Conservation (phyloP, 2,113 vertebrate genomes). For the Antechinus stuartii region DNA sequence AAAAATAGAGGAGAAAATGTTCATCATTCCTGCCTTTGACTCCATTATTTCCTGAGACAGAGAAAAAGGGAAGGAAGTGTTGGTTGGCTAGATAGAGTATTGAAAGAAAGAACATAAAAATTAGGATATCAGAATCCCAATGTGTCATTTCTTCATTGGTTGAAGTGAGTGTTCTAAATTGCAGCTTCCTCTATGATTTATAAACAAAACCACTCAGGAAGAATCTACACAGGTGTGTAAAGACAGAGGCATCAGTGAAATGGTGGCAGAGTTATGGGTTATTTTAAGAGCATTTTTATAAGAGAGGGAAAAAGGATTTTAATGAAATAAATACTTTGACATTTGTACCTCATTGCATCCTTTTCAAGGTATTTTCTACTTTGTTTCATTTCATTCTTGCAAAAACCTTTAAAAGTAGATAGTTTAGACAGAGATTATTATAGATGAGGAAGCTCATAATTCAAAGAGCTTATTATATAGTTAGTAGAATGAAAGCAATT, state of each 20-base stretch:
- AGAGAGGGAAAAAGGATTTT: neutral
- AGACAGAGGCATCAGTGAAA: neutral
- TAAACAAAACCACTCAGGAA: neutral
- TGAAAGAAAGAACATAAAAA: neutral
- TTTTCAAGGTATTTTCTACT: neutral
- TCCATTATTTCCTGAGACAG: neutral
- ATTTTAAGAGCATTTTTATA: neutral
- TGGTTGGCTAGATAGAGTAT: slow-evolving; percentile 8
- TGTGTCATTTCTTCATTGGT: neutral
- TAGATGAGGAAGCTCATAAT: neutral
- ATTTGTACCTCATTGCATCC: neutral
- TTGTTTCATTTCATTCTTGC: neutral
- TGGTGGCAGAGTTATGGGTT: accelerated
- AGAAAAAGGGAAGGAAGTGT: neutral
- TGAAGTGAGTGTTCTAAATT: neutral
- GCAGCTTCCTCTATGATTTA: neutral
- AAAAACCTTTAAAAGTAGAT: neutral
- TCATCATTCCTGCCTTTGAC: slow-evolving; percentile 22
- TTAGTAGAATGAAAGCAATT: too few species aligned
- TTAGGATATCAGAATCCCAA: neutral
- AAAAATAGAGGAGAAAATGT: slow-evolving; percentile 22
- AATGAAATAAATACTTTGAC: neutral
- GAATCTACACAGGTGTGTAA: neutral
- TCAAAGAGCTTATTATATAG: neutral
- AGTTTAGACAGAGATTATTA: neutral